Conservation (phyloP, 2,113 vertebrate species). For the Ranitomeya imitator region DNA sequence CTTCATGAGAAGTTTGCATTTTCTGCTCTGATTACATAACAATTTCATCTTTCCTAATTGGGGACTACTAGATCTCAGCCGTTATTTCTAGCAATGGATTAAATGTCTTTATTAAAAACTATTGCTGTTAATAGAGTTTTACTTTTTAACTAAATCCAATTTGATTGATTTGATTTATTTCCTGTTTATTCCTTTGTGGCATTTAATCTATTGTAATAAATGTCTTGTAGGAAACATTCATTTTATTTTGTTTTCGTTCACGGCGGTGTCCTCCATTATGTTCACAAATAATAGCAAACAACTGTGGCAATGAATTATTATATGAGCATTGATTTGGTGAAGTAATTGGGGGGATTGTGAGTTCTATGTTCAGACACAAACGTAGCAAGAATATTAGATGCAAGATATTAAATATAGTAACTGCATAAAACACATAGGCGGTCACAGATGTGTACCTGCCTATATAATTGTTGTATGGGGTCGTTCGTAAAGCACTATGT, state of each 20-base stretch:
- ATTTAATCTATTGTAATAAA: constrained; percentile 59
- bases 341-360: not conserved
- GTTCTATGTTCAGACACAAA: not conserved
- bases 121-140: constrained; percentile 53
- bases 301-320: constrained; percentile 20
- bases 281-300: constrained; percentile 27
- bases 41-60: constrained; percentile 46
- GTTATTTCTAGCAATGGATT: constrained; percentile 45
- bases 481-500: no score
- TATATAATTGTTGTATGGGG: no score
- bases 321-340: constrained; percentile 1
- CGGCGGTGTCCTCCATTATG: constrained; percentile 14
- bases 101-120: constrained; percentile 56
- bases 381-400: not conserved
- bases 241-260: constrained; percentile 6
- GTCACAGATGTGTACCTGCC: no score
- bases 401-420: no score
- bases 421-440: not conserved
- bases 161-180: constrained; percentile 57
- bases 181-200: constrained; percentile 45
- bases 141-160: constrained; percentile 57
- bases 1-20: not conserved
- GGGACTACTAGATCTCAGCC: constrained; percentile 34
- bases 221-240: constrained; percentile 42
- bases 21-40: constrained; percentile 16